These are phyloP conservation scores for Halichoerus grypus DNA, from an alignment of 2,113 vertebrate genomes.

Conservation along the genomic window DNA sequence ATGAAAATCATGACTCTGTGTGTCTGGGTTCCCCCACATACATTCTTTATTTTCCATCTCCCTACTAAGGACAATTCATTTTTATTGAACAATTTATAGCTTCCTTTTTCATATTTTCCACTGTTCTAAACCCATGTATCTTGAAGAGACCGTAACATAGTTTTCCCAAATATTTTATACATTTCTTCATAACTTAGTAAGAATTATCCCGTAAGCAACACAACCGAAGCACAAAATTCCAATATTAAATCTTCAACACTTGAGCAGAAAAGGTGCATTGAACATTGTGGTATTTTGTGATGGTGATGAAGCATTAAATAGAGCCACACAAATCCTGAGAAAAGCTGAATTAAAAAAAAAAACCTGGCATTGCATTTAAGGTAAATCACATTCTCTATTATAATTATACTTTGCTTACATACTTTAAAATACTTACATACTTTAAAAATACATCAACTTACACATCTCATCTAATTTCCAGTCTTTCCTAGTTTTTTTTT, in stretches of 20 bases:
- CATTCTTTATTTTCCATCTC: neutral
- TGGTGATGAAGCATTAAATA: neutral
- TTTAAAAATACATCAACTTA: neutral
- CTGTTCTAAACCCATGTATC: conserved; percentile 18
- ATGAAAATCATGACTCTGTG: neutral
- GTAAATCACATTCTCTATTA: conserved; percentile 26
- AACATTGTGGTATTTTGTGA: neutral
- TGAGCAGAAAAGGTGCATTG: neutral
- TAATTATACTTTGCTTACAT: neutral
- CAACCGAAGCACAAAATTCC: neutral
- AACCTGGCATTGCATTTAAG: neutral
- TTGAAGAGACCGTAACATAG: conserved; percentile 21
- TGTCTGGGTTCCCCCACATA: neutral
- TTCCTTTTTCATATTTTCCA: neutral
- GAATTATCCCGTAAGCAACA: neutral
- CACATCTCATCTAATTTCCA: neutral
- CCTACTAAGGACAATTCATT: neutral
- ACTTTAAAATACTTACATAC: neutral
- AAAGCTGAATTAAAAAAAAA: neutral
- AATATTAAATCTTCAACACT: conserved; percentile 8
- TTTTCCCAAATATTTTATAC: conserved; percentile 45
- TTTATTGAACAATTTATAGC: conserved; percentile 5
- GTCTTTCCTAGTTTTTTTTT: neutral
- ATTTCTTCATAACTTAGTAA: conserved; percentile 11
- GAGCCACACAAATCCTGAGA: conserved; percentile 10